These are phyloP conservation scores for Anableps anableps DNA, from an alignment of 2,797 vertebrate genomes.

Conservation along the genomic window DNA sequence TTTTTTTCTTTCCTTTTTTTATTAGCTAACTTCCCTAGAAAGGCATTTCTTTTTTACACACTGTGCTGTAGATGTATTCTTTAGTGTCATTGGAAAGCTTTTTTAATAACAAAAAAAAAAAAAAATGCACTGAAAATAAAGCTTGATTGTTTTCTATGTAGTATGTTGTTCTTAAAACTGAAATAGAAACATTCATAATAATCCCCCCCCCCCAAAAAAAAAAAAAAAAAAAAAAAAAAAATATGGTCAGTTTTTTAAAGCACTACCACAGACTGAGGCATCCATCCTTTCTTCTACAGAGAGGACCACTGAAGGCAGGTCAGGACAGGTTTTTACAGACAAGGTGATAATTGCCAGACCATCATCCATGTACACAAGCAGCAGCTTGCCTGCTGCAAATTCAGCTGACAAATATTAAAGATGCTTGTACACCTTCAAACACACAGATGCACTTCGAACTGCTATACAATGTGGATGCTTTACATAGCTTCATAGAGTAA, in stretches of 20 bases:
- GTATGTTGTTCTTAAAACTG: neutral
- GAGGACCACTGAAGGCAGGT: conserved; percentile 85
- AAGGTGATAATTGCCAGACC: conserved; percentile 96
- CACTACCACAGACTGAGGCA: conserved; percentile 22
- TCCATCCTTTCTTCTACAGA: conserved; percentile 54
- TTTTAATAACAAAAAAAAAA: neutral
- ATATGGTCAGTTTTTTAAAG: neutral
- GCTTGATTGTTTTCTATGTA: neutral
- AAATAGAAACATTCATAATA: neutral
- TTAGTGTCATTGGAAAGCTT: neutral
- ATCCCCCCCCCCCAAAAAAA: neutral
- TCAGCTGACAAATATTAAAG: conserved; percentile 87
- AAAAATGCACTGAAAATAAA: neutral
- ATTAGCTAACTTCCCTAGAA: too few species aligned
- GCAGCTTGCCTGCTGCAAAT: conserved; percentile 90
- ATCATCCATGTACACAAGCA: conserved; percentile 89
- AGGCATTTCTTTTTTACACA: neutral
- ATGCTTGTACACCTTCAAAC: conserved; percentile 74
- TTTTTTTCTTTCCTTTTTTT: too few species aligned
- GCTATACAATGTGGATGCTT: neutral
- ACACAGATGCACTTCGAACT: conserved; percentile 59
- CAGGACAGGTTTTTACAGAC: conserved; percentile 84
- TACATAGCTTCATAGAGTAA: neutral
- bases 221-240: too few species aligned
- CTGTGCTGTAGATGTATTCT: neutral